Evolutionary conservation across 2,888 invertebrate species (phyloP).

Genomic region (Geophilus truncorum): DNA sequence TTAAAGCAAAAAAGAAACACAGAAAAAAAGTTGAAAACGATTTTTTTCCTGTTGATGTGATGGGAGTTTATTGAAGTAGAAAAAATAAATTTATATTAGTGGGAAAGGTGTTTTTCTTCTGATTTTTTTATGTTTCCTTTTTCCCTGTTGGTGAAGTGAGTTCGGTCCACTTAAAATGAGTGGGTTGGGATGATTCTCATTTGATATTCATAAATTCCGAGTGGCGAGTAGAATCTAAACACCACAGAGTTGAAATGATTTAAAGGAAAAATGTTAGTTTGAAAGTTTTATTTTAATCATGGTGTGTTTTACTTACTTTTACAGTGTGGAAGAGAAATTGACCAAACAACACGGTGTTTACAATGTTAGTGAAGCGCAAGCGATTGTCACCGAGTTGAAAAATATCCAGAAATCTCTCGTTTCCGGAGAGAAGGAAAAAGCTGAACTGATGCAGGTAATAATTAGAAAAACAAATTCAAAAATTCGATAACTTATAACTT

Average conservation of each 20-base stretch:
- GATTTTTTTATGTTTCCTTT: neutral
- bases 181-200: slow-evolving; percentile 9
- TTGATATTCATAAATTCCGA: slow-evolving; percentile 18
- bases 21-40: too few species aligned
- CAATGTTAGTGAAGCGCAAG: slow-evolving; percentile 88
- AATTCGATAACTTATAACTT: too few species aligned
- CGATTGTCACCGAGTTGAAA: slow-evolving; percentile 87
- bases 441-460: slow-evolving; percentile 74
- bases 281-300: neutral
- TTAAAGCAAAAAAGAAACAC: too few species aligned
- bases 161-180: slow-evolving; percentile 21
- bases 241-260: neutral
- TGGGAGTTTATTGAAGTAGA: neutral
- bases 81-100: neutral
- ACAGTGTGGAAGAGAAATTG: slow-evolving; percentile 82
- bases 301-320: slow-evolving; percentile 40
- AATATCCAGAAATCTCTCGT: slow-evolving; percentile 87
- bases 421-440: slow-evolving; percentile 88
- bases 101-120: neutral
- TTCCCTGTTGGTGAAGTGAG: slow-evolving; percentile 12
- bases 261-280: neutral
- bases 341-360: slow-evolving; percentile 80
- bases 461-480: neutral
- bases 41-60: neutral
- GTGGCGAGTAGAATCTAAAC: slow-evolving; percentile 13